Evolutionary conservation across 2,888 invertebrate species (phyloP).

Genomic region (Andricus quercusramuli): DNA sequence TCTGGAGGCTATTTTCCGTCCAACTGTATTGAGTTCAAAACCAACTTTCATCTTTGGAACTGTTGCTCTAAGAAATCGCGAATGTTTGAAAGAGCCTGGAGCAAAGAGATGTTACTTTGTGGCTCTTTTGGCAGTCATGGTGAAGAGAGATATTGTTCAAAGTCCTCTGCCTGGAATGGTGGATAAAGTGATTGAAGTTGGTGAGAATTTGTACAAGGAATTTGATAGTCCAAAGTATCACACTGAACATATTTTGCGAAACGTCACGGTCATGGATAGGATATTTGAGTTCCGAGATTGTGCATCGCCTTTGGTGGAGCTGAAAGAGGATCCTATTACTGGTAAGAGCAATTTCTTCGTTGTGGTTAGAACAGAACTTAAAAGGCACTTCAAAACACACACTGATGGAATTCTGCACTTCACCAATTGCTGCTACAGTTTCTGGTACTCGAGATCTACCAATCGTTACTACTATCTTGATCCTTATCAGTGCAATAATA

Average conservation of each 20-base stretch:
- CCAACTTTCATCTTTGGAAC: constrained; percentile 70
- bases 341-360: constrained; percentile 38
- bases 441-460: constrained; percentile 72
- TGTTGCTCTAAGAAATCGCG: constrained; percentile 63
- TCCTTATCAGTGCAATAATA: constrained; percentile 69
- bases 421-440: constrained; percentile 74
- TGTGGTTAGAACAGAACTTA: constrained; percentile 63
- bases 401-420: constrained; percentile 72
- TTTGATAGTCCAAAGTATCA: constrained; percentile 67
- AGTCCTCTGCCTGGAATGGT: constrained; percentile 69
- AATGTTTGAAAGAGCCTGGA: constrained; percentile 66
- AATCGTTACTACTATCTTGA: constrained; percentile 73
- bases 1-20: constrained; percentile 64
- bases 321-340: constrained; percentile 56
- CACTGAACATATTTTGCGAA: constrained; percentile 68
- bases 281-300: constrained; percentile 72
- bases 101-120: constrained; percentile 74
- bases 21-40: constrained; percentile 57
- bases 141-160: constrained; percentile 73
- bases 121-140: constrained; percentile 67
- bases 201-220: constrained; percentile 67
- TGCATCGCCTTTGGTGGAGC: constrained; percentile 58
- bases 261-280: constrained; percentile 70
- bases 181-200: constrained; percentile 70
- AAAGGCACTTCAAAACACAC: constrained; percentile 61